phyloP scores from a whole-genome alignment of 2,113 vertebrate genomes.

The Stigmatopora argus region DNA sequence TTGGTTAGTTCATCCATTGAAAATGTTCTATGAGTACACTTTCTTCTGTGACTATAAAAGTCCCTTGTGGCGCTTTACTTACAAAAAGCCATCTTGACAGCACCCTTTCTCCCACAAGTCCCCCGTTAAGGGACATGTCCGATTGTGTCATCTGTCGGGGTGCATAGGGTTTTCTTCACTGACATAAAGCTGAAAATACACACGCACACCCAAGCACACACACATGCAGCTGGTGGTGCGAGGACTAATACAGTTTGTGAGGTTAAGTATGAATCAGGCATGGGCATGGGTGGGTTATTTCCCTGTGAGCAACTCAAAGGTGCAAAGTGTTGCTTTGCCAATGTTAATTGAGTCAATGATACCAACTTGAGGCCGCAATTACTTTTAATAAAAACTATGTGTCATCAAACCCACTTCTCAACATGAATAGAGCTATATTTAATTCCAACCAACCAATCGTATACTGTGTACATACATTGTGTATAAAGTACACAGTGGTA shows the following conservation, averaged over 20 bases:
- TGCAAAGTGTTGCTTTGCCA: slow-evolving; percentile 34
- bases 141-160: slow-evolving; percentile 35
- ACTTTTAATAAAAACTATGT: neutral
- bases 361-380: slow-evolving; percentile 10
- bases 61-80: slow-evolving; percentile 32
- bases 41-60: slow-evolving; percentile 11
- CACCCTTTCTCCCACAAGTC: slow-evolving; percentile 3
- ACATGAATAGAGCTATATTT: neutral
- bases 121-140: slow-evolving; percentile 9
- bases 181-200: slow-evolving; percentile 12
- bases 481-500: too few species aligned
- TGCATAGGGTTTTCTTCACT: slow-evolving; percentile 12
- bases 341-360: slow-evolving; percentile 38
- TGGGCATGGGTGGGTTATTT: slow-evolving; percentile 2
- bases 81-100: slow-evolving; percentile 41
- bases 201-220: neutral
- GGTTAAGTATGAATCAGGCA: neutral
- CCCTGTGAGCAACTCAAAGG: slow-evolving; percentile 18
- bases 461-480: too few species aligned
- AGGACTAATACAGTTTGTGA: neutral
- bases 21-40: slow-evolving; percentile 6
- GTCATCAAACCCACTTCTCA: neutral
- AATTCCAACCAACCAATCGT: neutral
- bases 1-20: neutral
- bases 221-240: slow-evolving; percentile 3